These are phyloP conservation scores for Ischnus inquisitorius DNA, from an alignment of 2,888 invertebrate genomes.

Conservation along the genomic window DNA sequence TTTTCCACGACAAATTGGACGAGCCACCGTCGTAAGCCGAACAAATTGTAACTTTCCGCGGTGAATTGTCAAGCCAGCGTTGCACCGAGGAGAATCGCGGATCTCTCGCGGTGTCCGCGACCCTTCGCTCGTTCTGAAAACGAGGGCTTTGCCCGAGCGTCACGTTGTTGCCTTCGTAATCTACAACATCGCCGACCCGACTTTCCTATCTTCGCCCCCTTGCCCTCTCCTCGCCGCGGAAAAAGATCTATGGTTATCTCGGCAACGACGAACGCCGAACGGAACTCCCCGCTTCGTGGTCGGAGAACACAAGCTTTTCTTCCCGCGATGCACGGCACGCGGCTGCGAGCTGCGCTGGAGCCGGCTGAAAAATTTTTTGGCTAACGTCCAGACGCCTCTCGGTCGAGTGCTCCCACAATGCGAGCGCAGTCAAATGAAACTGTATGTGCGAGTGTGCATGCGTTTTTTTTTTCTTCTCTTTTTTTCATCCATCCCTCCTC, in stretches of 20 bases:
- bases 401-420: slow-evolving; percentile 34
- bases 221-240: background rate
- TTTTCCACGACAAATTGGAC: slow-evolving; percentile 65
- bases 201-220: too few species aligned
- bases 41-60: slow-evolving; percentile 62
- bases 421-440: slow-evolving; percentile 44
- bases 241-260: slow-evolving; percentile 31
- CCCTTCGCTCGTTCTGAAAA: slow-evolving; percentile 31
- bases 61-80: slow-evolving; percentile 53
- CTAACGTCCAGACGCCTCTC: slow-evolving; percentile 41
- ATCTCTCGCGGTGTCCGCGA: slow-evolving; percentile 38
- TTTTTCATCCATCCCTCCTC: background rate
- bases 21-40: slow-evolving; percentile 57
- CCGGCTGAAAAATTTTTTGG: slow-evolving; percentile 41
- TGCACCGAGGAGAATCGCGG: background rate
- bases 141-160: slow-evolving; percentile 52
- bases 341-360: slow-evolving; percentile 20
- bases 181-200: slow-evolving; percentile 22
- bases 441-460: background rate
- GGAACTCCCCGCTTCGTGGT: background rate
- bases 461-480: slow-evolving; percentile 19
- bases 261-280: background rate
- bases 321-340: slow-evolving; percentile 2
- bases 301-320: slow-evolving; percentile 50
- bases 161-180: slow-evolving; percentile 52